phyloP scores from a whole-genome alignment of 2,888 invertebrate species.

The Eristalis intricaria region DNA sequence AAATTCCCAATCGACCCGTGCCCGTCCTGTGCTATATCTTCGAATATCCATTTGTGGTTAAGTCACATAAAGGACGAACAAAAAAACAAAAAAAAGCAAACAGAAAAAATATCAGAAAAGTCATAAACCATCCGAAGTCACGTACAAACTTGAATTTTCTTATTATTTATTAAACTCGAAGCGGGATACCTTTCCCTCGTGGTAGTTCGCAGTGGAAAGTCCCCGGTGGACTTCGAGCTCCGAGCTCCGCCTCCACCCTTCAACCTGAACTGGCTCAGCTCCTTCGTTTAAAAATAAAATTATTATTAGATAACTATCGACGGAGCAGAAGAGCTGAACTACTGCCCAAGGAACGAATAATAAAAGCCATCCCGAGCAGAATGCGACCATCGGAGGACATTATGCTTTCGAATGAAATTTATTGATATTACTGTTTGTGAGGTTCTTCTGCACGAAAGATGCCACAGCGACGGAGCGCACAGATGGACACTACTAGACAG shows the following conservation, averaged over 20 bases:
- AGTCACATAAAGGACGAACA: constrained; percentile 24
- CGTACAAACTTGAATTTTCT: constrained; percentile 66
- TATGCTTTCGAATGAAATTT: constrained; percentile 72
- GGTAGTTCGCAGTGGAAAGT: neutral
- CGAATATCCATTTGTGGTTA: constrained; percentile 43
- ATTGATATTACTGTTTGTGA: constrained; percentile 72
- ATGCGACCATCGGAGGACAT: constrained; percentile 69
- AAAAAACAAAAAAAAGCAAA: neutral
- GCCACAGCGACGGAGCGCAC: constrained; percentile 29
- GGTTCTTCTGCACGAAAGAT: constrained; percentile 46
- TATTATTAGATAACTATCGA: constrained; percentile 72
- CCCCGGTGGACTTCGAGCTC: neutral
- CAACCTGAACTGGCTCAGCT: constrained; percentile 6
- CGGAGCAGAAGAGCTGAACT: constrained; percentile 19
- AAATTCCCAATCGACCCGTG: neutral
- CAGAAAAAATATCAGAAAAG: constrained; percentile 24
- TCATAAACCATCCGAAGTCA: constrained; percentile 66
- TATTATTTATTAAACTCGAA: constrained; percentile 69
- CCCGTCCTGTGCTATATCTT: neutral
- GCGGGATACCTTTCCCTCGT: constrained; percentile 33
- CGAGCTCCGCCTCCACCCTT: too few species aligned
- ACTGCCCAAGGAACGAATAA: constrained; percentile 43
- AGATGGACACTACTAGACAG: constrained; percentile 60
- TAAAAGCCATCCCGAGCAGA: constrained; percentile 67
- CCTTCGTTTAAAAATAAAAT: constrained; percentile 53